Base-by-base conservation (phyloP, 2,888 invertebrate species). In the Drosophila mimica region DNA sequence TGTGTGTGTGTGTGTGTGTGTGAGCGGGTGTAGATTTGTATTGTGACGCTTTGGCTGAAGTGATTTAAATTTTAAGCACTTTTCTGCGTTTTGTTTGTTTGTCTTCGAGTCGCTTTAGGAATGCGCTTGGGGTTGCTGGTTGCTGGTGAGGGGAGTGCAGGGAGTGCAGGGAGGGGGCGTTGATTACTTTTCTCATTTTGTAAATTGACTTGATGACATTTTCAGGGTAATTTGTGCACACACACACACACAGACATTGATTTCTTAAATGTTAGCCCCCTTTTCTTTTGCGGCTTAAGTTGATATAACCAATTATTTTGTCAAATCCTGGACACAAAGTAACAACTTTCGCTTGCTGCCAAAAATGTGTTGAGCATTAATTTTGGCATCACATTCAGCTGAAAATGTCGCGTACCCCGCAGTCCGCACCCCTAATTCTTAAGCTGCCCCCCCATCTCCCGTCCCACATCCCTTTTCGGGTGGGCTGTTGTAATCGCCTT, bases 41-140 rank as follows among this genome's bases (percentile, higher is more conserved):
- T 74, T 83, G 85, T 76, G 82, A 76, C 76, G 81, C 74, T 80
- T 79, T 68, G 71, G 76, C 71, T 72, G 70, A 87, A 87, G 89
- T 89, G 89, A 87, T 89, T 87, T 89, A 83, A 89, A 87, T 89
- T 87, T 89, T 83, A 87, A 87, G 87, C 85, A 87, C 87, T 89
- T 87, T 83, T 81, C 74, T 71, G 83, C 81, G 81, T 88, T 78
- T 70, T 74, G 79, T 82, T 74, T 83, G 82, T 79, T 66, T 73
- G 49, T 28, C 71, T 57, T 52, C 13, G 25, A 51, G 40, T 48
- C 62, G 53, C 31, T 65, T 67, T 53, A 48, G 46, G 34, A 52
- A 51, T 49, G 15, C 28, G 34, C 11, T 15, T 17, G n/a, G 15
- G 31, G 20, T 13, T 20, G 20, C 28, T n/a, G 48, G 20, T 30